Percentiles rank a stretch among this genome's conserved stretches.
phyloP scores from a whole-genome alignment of 30 jellyfish, hydroid and myxozoan species.

The Turritopsis rubra region DNA sequence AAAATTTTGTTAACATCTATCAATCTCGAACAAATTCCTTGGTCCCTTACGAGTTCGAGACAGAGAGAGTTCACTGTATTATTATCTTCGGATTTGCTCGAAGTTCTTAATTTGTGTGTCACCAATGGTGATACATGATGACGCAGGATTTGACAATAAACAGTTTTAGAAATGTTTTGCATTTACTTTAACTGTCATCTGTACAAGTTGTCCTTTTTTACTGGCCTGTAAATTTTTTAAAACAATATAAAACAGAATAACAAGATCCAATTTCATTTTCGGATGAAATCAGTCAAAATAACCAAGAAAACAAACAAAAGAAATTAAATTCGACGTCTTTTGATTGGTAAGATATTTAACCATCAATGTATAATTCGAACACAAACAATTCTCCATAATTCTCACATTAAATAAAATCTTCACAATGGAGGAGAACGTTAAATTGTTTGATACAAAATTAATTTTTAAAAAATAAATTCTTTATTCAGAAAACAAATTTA shows the following conservation, averaged over 20 bases:
- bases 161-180: too few relatives aligned
- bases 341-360: not conserved
- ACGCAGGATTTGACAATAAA: too few relatives aligned
- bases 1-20: too few relatives aligned
- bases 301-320: not conserved
- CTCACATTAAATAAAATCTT: not conserved
- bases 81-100: too few relatives aligned
- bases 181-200: too few relatives aligned
- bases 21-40: too few relatives aligned
- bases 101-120: too few relatives aligned
- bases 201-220: too few relatives aligned
- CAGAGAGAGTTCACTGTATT: too few relatives aligned
- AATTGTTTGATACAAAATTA: slow-evolving; percentile 4
- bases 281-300: not conserved
- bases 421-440: not conserved
- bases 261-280: not conserved
- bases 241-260: not conserved
- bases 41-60: too few relatives aligned
- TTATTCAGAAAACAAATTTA: slow-evolving; percentile 11
- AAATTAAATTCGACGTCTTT: not conserved
- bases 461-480: slow-evolving; percentile 9
- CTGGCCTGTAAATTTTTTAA: not conserved
- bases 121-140: too few relatives aligned
- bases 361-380: not conserved
- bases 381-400: not conserved